These are phyloP conservation scores for Ictalurus furcatus DNA, from an alignment of 2,113 vertebrate species.

Conservation along the genomic window DNA sequence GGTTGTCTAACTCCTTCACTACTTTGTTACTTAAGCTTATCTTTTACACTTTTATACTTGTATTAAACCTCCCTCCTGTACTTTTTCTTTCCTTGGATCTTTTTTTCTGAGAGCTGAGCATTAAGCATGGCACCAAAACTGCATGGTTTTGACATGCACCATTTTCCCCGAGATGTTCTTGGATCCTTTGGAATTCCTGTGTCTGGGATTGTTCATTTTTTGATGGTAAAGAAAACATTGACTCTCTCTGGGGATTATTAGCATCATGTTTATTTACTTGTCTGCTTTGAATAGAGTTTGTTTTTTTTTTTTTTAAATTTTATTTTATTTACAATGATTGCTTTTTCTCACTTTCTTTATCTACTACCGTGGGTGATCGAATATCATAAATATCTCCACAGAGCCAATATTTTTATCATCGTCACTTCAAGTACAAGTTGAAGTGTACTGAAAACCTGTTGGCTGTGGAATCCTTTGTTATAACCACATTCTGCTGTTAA, in stretches of 20 bases:
- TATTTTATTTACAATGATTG: neutral
- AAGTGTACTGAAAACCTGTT: neutral
- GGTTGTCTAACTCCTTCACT: too few relatives aligned
- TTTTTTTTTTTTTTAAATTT: too few relatives aligned
- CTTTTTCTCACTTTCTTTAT: constrained; percentile 10
- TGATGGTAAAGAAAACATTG: neutral
- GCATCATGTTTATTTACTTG: neutral
- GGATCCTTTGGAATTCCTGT: constrained; percentile 31
- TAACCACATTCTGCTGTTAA: too few relatives aligned
- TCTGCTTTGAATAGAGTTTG: neutral
- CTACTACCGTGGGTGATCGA: neutral
- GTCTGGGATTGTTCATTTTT: constrained; percentile 3
- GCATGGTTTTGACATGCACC: neutral
- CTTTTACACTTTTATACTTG: neutral
- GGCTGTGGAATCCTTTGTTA: too few relatives aligned
- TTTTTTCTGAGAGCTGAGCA: neutral
- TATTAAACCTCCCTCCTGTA: neutral
- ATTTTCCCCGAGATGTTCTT: constrained; percentile 3
- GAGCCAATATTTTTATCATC: neutral
- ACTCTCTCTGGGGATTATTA: neutral
- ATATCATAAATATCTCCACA: neutral
- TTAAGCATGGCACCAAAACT: constrained; percentile 7
- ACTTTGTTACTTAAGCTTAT: neutral
- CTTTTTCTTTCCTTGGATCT: neutral
- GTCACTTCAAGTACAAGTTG: neutral